Base-by-base conservation (phyloP, 2,113 vertebrate genomes). In the Piprites chloris region DNA sequence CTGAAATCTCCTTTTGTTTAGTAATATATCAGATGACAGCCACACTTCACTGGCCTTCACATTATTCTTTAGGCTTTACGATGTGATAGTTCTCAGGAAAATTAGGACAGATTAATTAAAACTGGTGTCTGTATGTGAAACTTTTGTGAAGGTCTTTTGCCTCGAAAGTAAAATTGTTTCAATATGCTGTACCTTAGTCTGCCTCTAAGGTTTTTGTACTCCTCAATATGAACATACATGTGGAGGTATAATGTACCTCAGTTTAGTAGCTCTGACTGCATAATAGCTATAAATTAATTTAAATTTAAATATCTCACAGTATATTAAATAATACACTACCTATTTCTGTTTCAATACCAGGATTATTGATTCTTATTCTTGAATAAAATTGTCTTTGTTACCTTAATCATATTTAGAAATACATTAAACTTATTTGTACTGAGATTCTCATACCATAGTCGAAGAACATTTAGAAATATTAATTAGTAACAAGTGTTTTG, bases 101-200 rank as follows among this genome's bases (percentile, higher is more conserved):
- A 90, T 73, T 52, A 92, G 85, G 78, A 26, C 77, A 90, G 61
- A 32, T 76, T 87, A 78, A 84, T 78, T 90, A 83, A 90, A 95
- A 85, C 23, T 65, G 6, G 2, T 76, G 26, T 80, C 71, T 76
- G 11, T 52, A 20, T 37, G 3, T 90, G 39, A 68, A 93, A 85
- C 9, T 59, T 89, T 12, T 39, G 27, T 65, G 56, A 76, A 87
- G 66, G 66, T 87, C 78, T 91, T 93, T 61, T 83, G 28, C 24
- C 35, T 79, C 49, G 46, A 37, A 95, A 87, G 24, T 78, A 30
- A 52, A 79, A 39, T 50, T n/a, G 17, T 82, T 94, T 87, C 59
- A 47, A 50, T 95, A 61, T 94, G 12, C 87, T 67, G 14, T 87
- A 37, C 66, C 49, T 73, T 79, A 62, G 32, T 85, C 49, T 76